These are phyloP conservation scores for Lophotriccus pileatus DNA, from an alignment of 2,797 vertebrate species.

Conservation along the genomic window DNA sequence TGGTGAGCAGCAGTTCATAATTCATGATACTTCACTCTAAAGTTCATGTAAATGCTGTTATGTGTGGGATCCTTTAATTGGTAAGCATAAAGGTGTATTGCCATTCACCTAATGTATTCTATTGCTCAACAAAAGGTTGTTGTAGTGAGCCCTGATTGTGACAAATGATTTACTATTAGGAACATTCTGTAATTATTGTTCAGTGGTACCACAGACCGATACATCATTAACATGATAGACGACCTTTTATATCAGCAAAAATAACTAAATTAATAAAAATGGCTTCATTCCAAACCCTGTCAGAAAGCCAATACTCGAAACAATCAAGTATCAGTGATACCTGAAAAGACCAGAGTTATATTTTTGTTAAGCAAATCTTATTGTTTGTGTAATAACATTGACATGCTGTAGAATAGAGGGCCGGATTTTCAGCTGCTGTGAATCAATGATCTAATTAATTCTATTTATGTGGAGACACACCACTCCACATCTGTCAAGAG, in stretches of 20 bases:
- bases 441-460: conserved; percentile 55
- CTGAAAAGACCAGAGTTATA: conserved; percentile 69
- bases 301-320: conserved; percentile 83
- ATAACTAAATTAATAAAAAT: conserved; percentile 90
- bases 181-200: conserved; percentile 89
- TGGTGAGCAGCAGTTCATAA: conserved; percentile 54
- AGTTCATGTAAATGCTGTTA: conserved; percentile 47
- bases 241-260: conserved; percentile 87
- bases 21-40: conserved; percentile 61
- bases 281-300: conserved; percentile 84
- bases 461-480: conserved; percentile 51
- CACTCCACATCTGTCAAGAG: conserved; percentile 54
- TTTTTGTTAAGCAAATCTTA: conserved; percentile 70
- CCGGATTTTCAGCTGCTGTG: conserved; percentile 25
- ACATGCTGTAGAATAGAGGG: conserved; percentile 25
- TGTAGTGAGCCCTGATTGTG: conserved; percentile 80
- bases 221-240: conserved; percentile 86
- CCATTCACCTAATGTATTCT: conserved; percentile 79
- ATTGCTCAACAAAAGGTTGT: conserved; percentile 80
- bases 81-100: conserved; percentile 76
- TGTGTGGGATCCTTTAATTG: conserved; percentile 66
- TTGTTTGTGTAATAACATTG: conserved; percentile 58
- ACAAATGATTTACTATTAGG: conserved; percentile 87
- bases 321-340: conserved; percentile 78
- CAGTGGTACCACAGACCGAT: conserved; percentile 81